A percentile compares a stretch with the other conserved stretches of the same genome.
These are phyloP conservation scores for Micropoecilia bifurca DNA, from an alignment of 2,797 vertebrate species.

Conservation along the genomic window DNA sequence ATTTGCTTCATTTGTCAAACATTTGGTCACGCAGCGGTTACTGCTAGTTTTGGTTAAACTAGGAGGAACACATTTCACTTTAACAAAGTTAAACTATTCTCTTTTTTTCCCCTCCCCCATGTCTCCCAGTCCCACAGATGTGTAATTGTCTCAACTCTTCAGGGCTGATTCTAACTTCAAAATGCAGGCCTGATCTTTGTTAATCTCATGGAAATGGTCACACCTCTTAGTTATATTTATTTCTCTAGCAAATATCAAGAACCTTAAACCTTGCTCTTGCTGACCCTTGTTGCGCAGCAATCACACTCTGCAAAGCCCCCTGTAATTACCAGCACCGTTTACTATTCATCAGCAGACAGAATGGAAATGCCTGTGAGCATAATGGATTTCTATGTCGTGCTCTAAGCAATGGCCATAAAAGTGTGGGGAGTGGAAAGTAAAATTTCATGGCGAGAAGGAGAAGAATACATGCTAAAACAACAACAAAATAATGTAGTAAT, in stretches of 20 bases:
- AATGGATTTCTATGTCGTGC: slow-evolving; percentile 37
- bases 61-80: too few relatives aligned
- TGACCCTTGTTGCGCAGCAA: slow-evolving; percentile 58
- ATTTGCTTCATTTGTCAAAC: slow-evolving; percentile 44
- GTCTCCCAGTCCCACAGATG: slow-evolving; percentile 32
- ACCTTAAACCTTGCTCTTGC: slow-evolving; percentile 60
- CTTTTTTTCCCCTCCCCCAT: slow-evolving; percentile 9
- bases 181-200: slow-evolving; percentile 36
- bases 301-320: slow-evolving; percentile 61
- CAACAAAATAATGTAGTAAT: slow-evolving; percentile 68
- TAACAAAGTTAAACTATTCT: slow-evolving; percentile 47
- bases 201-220: slow-evolving; percentile 22
- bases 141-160: slow-evolving; percentile 43
- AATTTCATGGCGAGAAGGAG: slow-evolving; percentile 64
- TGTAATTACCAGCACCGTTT: slow-evolving; percentile 69
- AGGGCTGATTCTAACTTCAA: slow-evolving; percentile 48
- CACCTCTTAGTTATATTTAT: slow-evolving; percentile 71
- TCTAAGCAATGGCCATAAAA: slow-evolving; percentile 30
- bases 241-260: slow-evolving; percentile 67
- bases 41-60: slow-evolving; percentile 16
- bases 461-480: slow-evolving; percentile 69
- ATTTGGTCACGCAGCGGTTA: slow-evolving; percentile 29
- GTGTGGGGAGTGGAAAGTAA: slow-evolving; percentile 31
- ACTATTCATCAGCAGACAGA: slow-evolving; percentile 61
- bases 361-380: slow-evolving; percentile 48